Conservation (phyloP, 1,140 invertebrate species). For the Planococcus citri region DNA sequence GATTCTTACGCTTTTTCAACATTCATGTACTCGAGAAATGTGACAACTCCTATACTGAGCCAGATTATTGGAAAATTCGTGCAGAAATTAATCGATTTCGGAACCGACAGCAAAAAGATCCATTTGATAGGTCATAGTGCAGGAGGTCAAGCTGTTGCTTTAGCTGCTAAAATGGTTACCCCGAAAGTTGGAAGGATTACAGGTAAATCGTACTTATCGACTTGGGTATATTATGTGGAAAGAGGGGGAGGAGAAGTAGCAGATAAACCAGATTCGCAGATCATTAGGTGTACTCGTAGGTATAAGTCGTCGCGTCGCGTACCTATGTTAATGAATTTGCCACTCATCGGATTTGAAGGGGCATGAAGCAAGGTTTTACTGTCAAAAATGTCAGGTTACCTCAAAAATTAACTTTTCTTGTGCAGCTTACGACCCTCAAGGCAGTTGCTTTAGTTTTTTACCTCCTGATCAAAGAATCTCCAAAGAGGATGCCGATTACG, state of each 20-base stretch:
- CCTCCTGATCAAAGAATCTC: neutral
- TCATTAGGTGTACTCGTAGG: too few relatives aligned
- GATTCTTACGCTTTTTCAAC: neutral
- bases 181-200: neutral
- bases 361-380: too few relatives aligned
- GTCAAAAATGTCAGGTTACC: too few relatives aligned
- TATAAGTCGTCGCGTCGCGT: too few relatives aligned
- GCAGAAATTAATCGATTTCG: neutral
- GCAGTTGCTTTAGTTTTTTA: slow-evolving; percentile 6
- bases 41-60: neutral
- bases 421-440: neutral
- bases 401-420: neutral
- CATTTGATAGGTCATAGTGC: neutral
- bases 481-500: neutral
- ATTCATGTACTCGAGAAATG: neutral
- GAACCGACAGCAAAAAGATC: neutral
- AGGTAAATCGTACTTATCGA: neutral
- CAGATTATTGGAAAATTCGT: neutral
- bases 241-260: too few relatives aligned
- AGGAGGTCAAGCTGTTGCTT: neutral
- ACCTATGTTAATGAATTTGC: too few relatives aligned
- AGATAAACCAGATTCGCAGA: too few relatives aligned
- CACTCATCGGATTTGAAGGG: too few relatives aligned
- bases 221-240: too few relatives aligned
- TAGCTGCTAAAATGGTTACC: neutral